Evolutionary conservation across 2,797 vertebrate species (phyloP), one percentile per base, ranked within the genome.

Genomic region (Melanotaenia maccullochi): DNA sequence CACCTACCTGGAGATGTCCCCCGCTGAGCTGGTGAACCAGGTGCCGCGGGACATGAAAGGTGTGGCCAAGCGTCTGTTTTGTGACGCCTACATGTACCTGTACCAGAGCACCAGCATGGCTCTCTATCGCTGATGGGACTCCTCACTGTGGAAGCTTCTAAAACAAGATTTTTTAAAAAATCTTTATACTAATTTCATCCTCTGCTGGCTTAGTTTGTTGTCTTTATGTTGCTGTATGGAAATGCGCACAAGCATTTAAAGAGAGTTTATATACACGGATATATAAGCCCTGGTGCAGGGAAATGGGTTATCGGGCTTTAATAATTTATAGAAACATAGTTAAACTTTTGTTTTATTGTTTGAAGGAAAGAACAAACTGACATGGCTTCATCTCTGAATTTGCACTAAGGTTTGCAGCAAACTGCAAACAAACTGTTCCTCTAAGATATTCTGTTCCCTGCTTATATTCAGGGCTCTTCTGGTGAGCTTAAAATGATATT

Each of bases 81-180:
- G 97, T 0, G 97, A 97, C 0, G 97, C 96, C 81, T 97, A 97
- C 92, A 97, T 97, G 95, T 97, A 96, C 88, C 92, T 97, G 83
- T 97, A 97, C 79, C 95, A 96, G 88, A 97, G 93, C 89, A 91
- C 82, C 71, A 95, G 83, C 71, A 96, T 96, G 95, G 92, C 89
- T 0, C 93, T 97, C 0, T 97, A 97, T 76, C 94, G 93, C 72
- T 97, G 91, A 96, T 20, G 0, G 32, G 12, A 42, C 49, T 18
- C 35, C 9, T 18, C 6, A 44, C 14, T 7, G 79, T 9, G 28
- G 28, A 67, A 13, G 47, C 25, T 9, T 12, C 28, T 4, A 16
- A 4, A 8, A 28, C 28, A 33, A 0, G 68, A 13, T 68, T 73
- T 1, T 1, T 33, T 33, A 1, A 33, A 33, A 33, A 33, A 33